Conservation (phyloP, 2,888 invertebrate species). For the Antheraea yamamai region DNA sequence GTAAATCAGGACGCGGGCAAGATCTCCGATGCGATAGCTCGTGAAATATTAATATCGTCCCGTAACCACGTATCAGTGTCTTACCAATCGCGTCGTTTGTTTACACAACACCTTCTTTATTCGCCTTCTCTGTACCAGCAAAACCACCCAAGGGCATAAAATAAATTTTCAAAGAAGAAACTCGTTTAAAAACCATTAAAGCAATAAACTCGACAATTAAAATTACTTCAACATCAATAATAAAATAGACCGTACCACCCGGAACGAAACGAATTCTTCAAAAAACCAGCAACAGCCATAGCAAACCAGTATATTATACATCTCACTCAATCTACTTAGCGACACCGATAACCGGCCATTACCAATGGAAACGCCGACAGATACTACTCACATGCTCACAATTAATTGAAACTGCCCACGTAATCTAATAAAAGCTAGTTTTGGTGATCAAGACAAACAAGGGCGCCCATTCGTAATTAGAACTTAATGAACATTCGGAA, state of each 20-base stretch:
- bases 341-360: constrained; percentile 76
- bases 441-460: constrained; percentile 79
- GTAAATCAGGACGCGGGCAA: constrained; percentile 69
- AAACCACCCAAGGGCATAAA: constrained; percentile 10
- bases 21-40: constrained; percentile 64
- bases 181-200: constrained; percentile 34
- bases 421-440: constrained; percentile 82
- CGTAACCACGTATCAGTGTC: constrained; percentile 50
- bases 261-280: constrained; percentile 41
- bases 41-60: constrained; percentile 73
- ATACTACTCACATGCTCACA: constrained; percentile 70
- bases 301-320: constrained; percentile 65
- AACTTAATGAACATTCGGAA: constrained; percentile 79
- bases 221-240: constrained; percentile 33
- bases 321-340: constrained; percentile 74
- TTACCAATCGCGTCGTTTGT: constrained; percentile 37
- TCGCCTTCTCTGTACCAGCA: constrained; percentile 11
- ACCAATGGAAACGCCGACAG: constrained; percentile 76
- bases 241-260: constrained; percentile 43
- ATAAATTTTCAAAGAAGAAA: constrained; percentile 24
- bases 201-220: constrained; percentile 36
- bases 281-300: constrained; percentile 56
- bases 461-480: constrained; percentile 81
- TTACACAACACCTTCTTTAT: constrained; percentile 35
- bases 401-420: constrained; percentile 81